A percentile compares a stretch with the other conserved stretches of the same genome.
phyloP scores from a whole-genome alignment of 2,113 vertebrate genomes.

The Podocnemis expansa region DNA sequence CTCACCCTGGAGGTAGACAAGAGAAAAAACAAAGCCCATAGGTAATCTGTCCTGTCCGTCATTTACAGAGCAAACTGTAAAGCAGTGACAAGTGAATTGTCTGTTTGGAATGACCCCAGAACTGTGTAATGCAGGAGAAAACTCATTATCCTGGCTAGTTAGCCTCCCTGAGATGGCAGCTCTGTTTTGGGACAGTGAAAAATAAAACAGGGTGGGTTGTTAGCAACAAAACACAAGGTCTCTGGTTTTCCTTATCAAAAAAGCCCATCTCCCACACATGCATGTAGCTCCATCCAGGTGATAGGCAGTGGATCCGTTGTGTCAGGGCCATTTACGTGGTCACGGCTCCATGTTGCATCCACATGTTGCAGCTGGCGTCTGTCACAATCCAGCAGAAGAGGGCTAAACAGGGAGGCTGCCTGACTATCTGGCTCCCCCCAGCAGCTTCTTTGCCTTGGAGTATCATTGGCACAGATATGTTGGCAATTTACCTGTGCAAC shows the following conservation, averaged over 20 bases:
- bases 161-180: not conserved
- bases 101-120: not conserved
- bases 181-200: not conserved
- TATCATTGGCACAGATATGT: not conserved
- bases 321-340: not conserved
- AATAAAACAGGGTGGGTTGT: not conserved
- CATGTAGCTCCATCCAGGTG: not conserved
- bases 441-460: not conserved
- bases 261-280: not conserved
- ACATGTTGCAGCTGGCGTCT: not conserved
- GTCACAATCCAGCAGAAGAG: not conserved
- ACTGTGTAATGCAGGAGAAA: accelerated
- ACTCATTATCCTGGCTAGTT: not conserved
- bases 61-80: not conserved
- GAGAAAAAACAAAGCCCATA: not conserved
- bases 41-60: not conserved
- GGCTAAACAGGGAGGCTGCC: not conserved
- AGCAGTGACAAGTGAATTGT: not conserved
- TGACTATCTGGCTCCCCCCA: not conserved
- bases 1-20: conserved; percentile 76
- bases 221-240: not conserved
- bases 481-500: not conserved
- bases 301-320: too few species aligned
- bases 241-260: not conserved
- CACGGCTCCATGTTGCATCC: not conserved